Conservation (phyloP, 2,113 vertebrate species). For the Grammomys dolichurus region DNA sequence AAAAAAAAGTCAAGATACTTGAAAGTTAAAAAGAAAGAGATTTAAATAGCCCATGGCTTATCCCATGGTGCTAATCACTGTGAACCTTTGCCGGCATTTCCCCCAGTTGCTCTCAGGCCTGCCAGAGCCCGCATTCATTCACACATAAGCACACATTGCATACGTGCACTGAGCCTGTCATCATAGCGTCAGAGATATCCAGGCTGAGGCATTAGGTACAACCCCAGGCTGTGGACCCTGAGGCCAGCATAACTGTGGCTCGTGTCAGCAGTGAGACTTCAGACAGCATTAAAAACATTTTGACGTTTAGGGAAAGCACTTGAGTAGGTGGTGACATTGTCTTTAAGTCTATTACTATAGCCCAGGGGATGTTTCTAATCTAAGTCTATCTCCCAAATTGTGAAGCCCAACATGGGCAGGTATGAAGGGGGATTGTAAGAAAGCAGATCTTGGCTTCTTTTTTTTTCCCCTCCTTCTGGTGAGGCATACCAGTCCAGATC, state of each 20-base stretch:
- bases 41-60: not conserved
- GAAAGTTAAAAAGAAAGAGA: not conserved
- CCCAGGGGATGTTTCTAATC: not conserved
- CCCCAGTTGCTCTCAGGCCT: not conserved
- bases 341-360: not conserved
- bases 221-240: not conserved
- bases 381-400: not conserved
- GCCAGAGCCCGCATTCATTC: not conserved
- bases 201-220: not conserved
- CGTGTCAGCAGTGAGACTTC: not conserved
- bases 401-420: not conserved
- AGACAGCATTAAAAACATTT: not conserved
- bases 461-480: not conserved
- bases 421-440: not conserved
- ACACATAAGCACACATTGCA: not conserved
- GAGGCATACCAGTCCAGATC: not conserved
- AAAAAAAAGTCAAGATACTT: conserved; percentile 17
- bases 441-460: not conserved
- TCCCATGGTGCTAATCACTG: not conserved
- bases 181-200: not conserved
- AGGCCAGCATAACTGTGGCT: not conserved
- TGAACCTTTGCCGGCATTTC: not conserved
- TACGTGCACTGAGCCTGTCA: too few species aligned
- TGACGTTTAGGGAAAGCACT: not conserved
- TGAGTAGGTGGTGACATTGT: not conserved